Evolutionary conservation across 53 echinoderm and acorn worm genomes (phyloP), one percentile per base, ranked within the genome.

Genomic region (Echinarachnius parma): DNA sequence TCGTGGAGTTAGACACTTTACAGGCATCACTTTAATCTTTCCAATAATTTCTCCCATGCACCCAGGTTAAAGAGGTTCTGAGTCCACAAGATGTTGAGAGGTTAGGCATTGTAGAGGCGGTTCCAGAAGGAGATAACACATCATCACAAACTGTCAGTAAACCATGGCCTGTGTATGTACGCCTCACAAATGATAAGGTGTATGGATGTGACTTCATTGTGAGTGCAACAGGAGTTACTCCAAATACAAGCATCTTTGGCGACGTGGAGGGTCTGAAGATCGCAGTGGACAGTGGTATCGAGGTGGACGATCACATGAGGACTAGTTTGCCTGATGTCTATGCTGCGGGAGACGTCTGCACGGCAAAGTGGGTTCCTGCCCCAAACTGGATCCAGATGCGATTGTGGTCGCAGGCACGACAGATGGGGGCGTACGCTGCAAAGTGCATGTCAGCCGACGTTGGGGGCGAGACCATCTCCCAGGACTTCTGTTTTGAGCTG

Each of bases 321-420:
- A 91, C 96, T 28, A 87, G 81, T 59, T 30, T 85, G 24, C 59
- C 80, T 1, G 50, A 90, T 59, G 54, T 96, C 7, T 96, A 91
- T 35, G 96, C 96, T 21, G 96, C 96, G 16, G 96, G 96, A 16
- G 96, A 96, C 54, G 96, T 91, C 10, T 96, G 96, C 80, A 87
- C 70, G 26, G 82, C 96, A 36, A 62, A 87, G 1, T 96, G 96
- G 96, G 82, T 87, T 4, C 85, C 77, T 3, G 84, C 96, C 0
- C 77, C 68, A 9, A 91, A 96, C 42, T 96, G 96, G 96, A 49
- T 82, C 15, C 91, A 96, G 68, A 96, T 96, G 96, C 76, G 96
- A 2, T 39, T 96, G 16, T 96, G 96, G 96, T 96, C 96, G 0
- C 96, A 96, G 75, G 96, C 96, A 1, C 96, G 91, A 11, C 96